These are phyloP conservation scores for Esox niger DNA, from an alignment of 2,113 vertebrate species.

Conservation along the genomic window DNA sequence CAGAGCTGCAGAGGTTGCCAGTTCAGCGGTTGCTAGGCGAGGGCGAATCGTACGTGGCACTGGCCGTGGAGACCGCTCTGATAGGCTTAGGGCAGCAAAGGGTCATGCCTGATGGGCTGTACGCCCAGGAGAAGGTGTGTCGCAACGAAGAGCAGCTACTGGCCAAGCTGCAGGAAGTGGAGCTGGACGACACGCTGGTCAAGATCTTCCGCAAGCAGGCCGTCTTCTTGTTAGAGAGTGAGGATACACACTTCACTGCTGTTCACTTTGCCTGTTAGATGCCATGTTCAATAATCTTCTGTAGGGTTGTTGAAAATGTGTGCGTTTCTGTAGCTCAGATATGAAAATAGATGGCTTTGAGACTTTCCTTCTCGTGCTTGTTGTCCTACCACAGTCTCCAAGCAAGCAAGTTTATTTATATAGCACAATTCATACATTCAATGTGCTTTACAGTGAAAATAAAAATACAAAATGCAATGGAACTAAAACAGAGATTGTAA, in stretches of 20 bases:
- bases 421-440: too few relatives aligned
- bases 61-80: conserved; percentile 94
- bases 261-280: not conserved
- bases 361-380: too few relatives aligned
- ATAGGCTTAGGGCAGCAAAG: conserved; percentile 94
- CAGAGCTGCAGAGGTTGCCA: conserved; percentile 86
- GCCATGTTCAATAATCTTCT: not conserved
- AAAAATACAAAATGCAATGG: too few relatives aligned
- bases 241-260: conserved; percentile 22
- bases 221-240: conserved; percentile 96
- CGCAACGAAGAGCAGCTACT: conserved; percentile 96
- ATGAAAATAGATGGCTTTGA: not conserved
- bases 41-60: conserved; percentile 89
- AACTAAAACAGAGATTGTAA: too few relatives aligned
- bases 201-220: conserved; percentile 99
- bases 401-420: too few relatives aligned
- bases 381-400: too few relatives aligned
- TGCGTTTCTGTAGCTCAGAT: not conserved
- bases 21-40: conserved; percentile 90
- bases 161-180: conserved; percentile 96
- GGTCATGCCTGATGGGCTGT: conserved; percentile 96
- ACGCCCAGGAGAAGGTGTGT: conserved; percentile 97
- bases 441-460: too few relatives aligned
- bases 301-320: not conserved
- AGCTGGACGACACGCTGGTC: conserved; percentile 93